Evolutionary conservation across 1,140 invertebrate genomes (phyloP).

Genomic region (Drosophila leontia): DNA sequence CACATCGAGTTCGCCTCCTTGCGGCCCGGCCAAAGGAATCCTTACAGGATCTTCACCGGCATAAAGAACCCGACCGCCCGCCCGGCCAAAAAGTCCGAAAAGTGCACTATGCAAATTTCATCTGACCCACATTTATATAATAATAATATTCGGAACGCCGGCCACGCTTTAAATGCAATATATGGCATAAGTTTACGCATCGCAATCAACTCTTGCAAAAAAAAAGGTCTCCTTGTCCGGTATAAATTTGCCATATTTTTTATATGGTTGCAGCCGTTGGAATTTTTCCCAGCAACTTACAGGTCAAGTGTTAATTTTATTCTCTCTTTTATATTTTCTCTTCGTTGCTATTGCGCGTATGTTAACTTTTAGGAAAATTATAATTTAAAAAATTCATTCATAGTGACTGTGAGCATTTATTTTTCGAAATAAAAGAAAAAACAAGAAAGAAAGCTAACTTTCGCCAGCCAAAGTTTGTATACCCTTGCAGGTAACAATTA

Average conservation of each 20-base stretch:
- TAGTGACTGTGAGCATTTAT: conserved; percentile 23
- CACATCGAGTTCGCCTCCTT: conserved; percentile 59
- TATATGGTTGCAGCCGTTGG: conserved; percentile 22
- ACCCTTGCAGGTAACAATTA: too few species aligned
- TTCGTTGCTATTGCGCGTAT: conserved; percentile 50
- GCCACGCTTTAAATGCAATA: conserved; percentile 55
- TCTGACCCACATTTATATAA: conserved; percentile 61
- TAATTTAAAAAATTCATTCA: conserved; percentile 56
- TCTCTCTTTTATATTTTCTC: conserved; percentile 9
- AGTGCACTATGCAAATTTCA: conserved; percentile 66
- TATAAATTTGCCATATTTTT: conserved; percentile 68
- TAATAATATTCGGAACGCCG: conserved; percentile 39
- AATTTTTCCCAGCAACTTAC: conserved; percentile 42
- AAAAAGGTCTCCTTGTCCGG: not conserved
- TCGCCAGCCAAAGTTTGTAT: too few species aligned
- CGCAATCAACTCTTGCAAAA: conserved; percentile 5
- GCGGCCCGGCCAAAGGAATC: conserved; percentile 31
- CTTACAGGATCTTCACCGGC: conserved; percentile 18
- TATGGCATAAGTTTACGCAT: conserved; percentile 56
- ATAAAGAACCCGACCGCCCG: not conserved
- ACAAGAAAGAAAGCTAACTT: too few species aligned
- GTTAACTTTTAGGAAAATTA: conserved; percentile 57
- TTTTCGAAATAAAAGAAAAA: not conserved
- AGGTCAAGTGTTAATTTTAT: conserved; percentile 73
- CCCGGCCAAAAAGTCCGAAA: conserved; percentile 41